These are phyloP conservation scores for Columba livia DNA, from an alignment of 2,113 vertebrate genomes.

Conservation along the genomic window DNA sequence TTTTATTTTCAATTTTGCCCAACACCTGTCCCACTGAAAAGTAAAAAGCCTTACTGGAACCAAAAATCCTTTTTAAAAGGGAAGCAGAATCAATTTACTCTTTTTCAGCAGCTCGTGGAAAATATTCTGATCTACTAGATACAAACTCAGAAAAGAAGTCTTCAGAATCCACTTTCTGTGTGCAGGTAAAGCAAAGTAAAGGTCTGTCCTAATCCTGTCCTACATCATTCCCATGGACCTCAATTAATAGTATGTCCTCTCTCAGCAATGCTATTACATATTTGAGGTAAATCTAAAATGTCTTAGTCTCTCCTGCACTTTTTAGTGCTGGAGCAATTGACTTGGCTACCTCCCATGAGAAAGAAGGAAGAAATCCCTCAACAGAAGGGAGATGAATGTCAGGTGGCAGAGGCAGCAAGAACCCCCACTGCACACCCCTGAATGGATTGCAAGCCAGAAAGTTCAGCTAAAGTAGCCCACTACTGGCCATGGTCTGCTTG, in stretches of 20 bases:
- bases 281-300: background rate
- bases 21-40: background rate
- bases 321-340: background rate
- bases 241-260: fast-evolving
- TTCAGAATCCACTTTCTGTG: background rate
- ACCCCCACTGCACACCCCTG: fast-evolving
- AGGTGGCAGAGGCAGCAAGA: background rate
- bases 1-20: background rate
- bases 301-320: fast-evolving
- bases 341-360: background rate
- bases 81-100: background rate
- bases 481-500: background rate
- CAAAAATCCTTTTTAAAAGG: background rate
- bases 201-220: background rate
- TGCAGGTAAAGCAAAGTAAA: background rate
- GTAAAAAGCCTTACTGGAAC: background rate
- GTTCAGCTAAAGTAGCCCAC: background rate
- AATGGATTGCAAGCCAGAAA: background rate
- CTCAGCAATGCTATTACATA: background rate
- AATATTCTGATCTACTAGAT: background rate
- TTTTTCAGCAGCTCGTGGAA: background rate
- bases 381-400: background rate
- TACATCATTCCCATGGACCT: fast-evolving
- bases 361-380: background rate
- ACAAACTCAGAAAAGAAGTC: background rate